phyloP scores from a whole-genome alignment of 2,113 vertebrate genomes.

The Charina bottae region DNA sequence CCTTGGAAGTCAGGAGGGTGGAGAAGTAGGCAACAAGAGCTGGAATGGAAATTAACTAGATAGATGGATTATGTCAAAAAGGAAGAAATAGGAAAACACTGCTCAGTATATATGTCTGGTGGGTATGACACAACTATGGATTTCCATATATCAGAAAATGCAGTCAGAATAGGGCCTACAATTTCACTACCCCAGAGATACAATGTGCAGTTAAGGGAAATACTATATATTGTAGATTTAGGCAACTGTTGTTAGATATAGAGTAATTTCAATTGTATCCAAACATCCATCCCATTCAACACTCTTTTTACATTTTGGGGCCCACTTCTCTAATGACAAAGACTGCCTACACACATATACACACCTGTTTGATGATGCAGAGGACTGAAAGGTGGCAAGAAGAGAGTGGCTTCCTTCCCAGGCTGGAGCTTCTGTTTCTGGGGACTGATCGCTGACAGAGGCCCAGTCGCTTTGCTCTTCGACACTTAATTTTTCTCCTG shows the following conservation, averaged over 20 bases:
- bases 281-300: not conserved
- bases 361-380: constrained; percentile 70
- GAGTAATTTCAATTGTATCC: not conserved
- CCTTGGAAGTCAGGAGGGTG: not conserved
- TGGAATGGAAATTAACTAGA: not conserved
- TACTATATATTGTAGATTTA: not conserved
- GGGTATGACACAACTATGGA: not conserved
- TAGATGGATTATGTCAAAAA: not conserved
- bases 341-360: not conserved
- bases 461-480: not conserved
- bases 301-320: fast-evolving
- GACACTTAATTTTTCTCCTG: constrained; percentile 44
- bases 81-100: not conserved
- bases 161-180: not conserved
- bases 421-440: not conserved
- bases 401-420: not conserved
- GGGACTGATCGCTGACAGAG: not conserved
- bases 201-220: not conserved
- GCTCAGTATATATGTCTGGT: not conserved
- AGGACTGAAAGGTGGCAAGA: not conserved
- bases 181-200: not conserved
- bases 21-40: not conserved
- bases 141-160: not conserved
- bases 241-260: not conserved
- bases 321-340: fast-evolving